A percentile compares a stretch with the other conserved stretches of the same genome.
These are phyloP conservation scores for Lacerta bilineata DNA, from an alignment of 2,797 vertebrate species.

Conservation along the genomic window DNA sequence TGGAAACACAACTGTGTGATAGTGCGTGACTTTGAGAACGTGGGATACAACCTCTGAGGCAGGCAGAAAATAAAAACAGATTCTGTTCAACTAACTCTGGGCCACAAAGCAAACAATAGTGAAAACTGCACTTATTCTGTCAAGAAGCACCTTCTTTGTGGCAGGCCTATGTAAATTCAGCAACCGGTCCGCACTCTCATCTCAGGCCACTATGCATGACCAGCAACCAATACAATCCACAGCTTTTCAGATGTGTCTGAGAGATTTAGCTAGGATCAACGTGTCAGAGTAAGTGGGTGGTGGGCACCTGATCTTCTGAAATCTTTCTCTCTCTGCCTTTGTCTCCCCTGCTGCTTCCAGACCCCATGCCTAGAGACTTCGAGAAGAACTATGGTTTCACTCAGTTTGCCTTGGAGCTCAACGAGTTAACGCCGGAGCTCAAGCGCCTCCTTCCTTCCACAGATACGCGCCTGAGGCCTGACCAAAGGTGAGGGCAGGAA, in stretches of 20 bases:
- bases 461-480: constrained; percentile 90
- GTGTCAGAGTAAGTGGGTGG: not conserved
- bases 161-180: not conserved
- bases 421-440: constrained; percentile 87
- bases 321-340: not conserved
- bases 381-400: constrained; percentile 92
- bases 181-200: not conserved
- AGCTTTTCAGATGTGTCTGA: not conserved
- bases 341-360: constrained; percentile 68
- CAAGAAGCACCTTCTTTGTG: too few relatives aligned
- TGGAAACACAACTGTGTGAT: not conserved
- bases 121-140: not conserved
- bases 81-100: not conserved
- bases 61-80: not conserved
- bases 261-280: not conserved
- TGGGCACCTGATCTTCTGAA: not conserved
- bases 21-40: not conserved
- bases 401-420: constrained; percentile 92
- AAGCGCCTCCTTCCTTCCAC: constrained; percentile 88
- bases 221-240: not conserved
- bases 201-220: not conserved
- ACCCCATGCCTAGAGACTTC: constrained; percentile 88
- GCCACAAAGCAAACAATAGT: not conserved
- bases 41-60: not conserved
- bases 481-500: constrained; percentile 86